phyloP scores from a whole-genome alignment of 1,140 invertebrate species.

The Heliconius eleuchia region DNA sequence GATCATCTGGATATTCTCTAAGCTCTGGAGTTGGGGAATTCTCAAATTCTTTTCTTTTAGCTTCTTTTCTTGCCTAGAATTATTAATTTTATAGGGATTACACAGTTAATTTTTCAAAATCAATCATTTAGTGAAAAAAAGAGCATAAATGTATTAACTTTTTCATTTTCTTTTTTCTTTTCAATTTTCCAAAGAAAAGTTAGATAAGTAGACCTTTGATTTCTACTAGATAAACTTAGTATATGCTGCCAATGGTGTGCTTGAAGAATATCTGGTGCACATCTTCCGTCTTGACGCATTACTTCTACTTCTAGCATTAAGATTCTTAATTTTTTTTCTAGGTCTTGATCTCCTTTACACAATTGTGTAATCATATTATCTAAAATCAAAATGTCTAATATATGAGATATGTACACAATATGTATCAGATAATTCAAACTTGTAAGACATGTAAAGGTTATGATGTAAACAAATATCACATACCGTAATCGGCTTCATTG shows the following conservation, averaged over 20 bases:
- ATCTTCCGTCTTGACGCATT: slow-evolving; percentile 81
- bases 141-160: slow-evolving; percentile 41
- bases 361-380: slow-evolving; percentile 56
- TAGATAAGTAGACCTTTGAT: slow-evolving; percentile 83
- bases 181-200: slow-evolving; percentile 84
- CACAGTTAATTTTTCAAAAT: not conserved
- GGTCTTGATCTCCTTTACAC: slow-evolving; percentile 59
- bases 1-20: slow-evolving; percentile 73
- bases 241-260: slow-evolving; percentile 83
- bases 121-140: not conserved
- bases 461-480: not conserved
- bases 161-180: slow-evolving; percentile 78
- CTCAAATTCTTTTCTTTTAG: slow-evolving; percentile 60
- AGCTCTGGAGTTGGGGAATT: slow-evolving; percentile 45
- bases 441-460: not conserved
- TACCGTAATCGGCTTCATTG: slow-evolving; percentile 34
- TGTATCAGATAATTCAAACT: not conserved
- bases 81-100: slow-evolving; percentile 9
- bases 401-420: not conserved
- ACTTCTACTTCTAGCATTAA: slow-evolving; percentile 83
- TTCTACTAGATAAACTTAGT: slow-evolving; percentile 71
- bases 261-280: slow-evolving; percentile 79
- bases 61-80: slow-evolving; percentile 62
- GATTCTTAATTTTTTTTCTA: slow-evolving; percentile 76
- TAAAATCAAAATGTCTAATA: slow-evolving; percentile 37